phyloP scores from a whole-genome alignment of 2,888 invertebrate genomes.

The Lithophane socia region DNA sequence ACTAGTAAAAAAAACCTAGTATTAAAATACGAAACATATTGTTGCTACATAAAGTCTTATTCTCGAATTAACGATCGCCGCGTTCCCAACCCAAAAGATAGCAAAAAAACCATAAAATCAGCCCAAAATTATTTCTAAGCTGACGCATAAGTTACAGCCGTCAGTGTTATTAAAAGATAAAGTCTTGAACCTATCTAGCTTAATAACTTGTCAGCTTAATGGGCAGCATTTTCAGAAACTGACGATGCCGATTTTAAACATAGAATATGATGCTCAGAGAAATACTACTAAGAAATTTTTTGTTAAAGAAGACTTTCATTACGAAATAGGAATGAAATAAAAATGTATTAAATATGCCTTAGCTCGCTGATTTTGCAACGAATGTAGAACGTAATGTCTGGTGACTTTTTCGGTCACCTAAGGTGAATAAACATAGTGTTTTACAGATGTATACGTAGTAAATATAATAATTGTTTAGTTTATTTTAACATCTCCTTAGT shows the following conservation, averaged over 20 bases:
- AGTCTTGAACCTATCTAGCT: constrained; percentile 67
- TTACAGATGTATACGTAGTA: background rate
- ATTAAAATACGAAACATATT: constrained; percentile 33
- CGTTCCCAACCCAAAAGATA: background rate
- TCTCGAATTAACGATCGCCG: constrained; percentile 26
- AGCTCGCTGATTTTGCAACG: constrained; percentile 14
- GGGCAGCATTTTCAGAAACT: constrained; percentile 44
- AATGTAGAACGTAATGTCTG: constrained; percentile 11
- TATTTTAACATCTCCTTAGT: too few relatives aligned
- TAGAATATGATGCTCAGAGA: constrained; percentile 5
- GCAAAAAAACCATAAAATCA: constrained; percentile 25
- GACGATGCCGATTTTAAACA: constrained; percentile 32
- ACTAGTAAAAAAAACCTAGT: constrained; percentile 3
- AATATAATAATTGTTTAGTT: background rate
- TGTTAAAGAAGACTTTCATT: constrained; percentile 1
- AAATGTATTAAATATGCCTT: background rate
- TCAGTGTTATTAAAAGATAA: constrained; percentile 62
- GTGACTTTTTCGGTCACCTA: constrained; percentile 5
- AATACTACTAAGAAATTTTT: constrained; percentile 3
- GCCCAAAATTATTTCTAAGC: constrained; percentile 65
- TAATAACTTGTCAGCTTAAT: constrained; percentile 72
- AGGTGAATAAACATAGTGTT: constrained; percentile 19
- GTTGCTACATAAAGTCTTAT: constrained; percentile 20
- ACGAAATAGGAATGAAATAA: constrained; percentile 2
- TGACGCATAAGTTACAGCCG: constrained; percentile 68